phyloP scores from a whole-genome alignment of 2,113 vertebrate species.

The Cryptotis parvus region DNA sequence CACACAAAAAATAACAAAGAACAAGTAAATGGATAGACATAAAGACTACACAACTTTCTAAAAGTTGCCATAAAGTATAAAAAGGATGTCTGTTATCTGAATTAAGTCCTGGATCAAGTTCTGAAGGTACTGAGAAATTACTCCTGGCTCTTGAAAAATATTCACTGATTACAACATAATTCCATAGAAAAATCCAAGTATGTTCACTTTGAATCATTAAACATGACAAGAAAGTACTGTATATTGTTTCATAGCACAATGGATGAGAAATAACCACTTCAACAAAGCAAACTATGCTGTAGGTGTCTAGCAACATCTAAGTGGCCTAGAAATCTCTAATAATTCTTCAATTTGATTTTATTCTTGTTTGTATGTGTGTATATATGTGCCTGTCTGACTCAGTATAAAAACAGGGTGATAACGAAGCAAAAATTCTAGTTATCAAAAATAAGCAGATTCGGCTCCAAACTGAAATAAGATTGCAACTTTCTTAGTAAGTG shows the following conservation, averaged over 20 bases:
- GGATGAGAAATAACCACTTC: not conserved
- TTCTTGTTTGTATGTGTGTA: not conserved
- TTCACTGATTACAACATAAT: not conserved
- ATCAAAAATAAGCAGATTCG: constrained; percentile 44
- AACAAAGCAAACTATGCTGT: not conserved
- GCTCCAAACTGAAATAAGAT: not conserved
- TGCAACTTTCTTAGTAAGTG: not conserved
- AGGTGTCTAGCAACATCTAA: not conserved
- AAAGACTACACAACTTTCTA: not conserved
- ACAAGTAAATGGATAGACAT: constrained; percentile 12
- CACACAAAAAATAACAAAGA: not conserved
- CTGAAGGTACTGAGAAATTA: not conserved
- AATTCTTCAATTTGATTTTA: constrained; percentile 5
- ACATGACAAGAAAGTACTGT: not conserved
- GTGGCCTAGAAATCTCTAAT: not conserved
- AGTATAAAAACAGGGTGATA: constrained; percentile 38
- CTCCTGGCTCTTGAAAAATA: constrained; percentile 35
- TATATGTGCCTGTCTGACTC: not conserved
- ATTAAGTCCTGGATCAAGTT: constrained; percentile 3
- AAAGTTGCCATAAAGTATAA: not conserved
- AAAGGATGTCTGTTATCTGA: not conserved
- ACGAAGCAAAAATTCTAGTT: constrained; percentile 34
- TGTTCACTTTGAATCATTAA: not conserved
- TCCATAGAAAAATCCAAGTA: not conserved
- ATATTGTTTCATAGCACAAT: not conserved